phyloP scores from a whole-genome alignment of 1,140 invertebrate species.

The Ostrea edulis region DNA sequence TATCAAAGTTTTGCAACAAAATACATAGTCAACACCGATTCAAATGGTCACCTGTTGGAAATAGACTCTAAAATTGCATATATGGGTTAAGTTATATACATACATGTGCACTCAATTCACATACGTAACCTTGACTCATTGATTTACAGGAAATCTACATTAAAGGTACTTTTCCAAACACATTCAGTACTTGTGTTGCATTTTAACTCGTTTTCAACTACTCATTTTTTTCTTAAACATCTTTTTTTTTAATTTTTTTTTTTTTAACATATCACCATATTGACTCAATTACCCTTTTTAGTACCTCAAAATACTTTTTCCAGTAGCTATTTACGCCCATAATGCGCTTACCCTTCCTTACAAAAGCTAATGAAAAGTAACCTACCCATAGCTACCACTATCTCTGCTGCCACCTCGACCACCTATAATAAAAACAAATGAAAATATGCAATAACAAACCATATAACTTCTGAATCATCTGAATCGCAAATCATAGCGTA shows the following conservation, averaged over 20 bases:
- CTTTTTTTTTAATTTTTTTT: not conserved
- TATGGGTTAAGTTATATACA: constrained; percentile 17
- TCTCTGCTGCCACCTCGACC: constrained; percentile 22
- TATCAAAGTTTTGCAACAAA: constrained; percentile 19
- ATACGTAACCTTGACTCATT: not conserved
- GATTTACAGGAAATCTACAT: not conserved
- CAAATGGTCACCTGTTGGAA: constrained; percentile 33
- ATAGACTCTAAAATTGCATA: constrained; percentile 39
- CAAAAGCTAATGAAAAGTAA: constrained; percentile 7
- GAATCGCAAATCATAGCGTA: too few relatives aligned
- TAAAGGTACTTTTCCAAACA: not conserved
- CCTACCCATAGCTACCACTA: constrained; percentile 45
- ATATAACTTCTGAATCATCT: not conserved
- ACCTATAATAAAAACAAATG: constrained; percentile 34
- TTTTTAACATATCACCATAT: not conserved
- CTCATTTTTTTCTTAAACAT: not conserved
- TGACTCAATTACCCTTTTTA: not conserved
- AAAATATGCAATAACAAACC: not conserved
- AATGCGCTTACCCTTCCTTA: not conserved
- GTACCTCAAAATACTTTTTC: not conserved
- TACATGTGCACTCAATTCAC: constrained; percentile 9
- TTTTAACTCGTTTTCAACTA: not conserved
- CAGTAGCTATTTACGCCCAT: not conserved
- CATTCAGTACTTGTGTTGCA: not conserved
- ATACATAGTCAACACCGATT: constrained; percentile 30